These are phyloP conservation scores for Dascillus cervinus DNA, from an alignment of 2,888 invertebrate genomes.

Conservation along the genomic window DNA sequence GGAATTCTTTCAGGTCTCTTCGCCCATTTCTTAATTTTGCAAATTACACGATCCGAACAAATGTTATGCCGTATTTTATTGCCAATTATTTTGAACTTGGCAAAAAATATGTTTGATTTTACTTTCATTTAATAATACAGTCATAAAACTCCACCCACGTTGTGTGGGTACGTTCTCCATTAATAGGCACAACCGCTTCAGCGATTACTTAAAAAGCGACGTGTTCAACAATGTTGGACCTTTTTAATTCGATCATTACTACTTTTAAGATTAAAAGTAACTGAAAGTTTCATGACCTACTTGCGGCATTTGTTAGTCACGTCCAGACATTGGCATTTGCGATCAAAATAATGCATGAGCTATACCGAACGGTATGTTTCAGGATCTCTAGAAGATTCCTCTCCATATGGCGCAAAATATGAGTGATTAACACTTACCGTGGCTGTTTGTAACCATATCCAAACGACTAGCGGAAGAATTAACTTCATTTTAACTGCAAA, in stretches of 20 bases:
- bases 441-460: slow-evolving; percentile 77
- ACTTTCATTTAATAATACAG: slow-evolving; percentile 5
- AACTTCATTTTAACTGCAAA: slow-evolving; percentile 88
- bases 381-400: neutral
- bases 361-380: neutral
- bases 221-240: no score
- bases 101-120: slow-evolving; percentile 7
- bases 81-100: no score
- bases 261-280: slow-evolving; percentile 6
- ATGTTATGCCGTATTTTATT: no score
- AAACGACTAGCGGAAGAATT: slow-evolving; percentile 87
- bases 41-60: no score
- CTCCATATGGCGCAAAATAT: neutral
- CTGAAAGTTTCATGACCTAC: slow-evolving; percentile 4
- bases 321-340: slow-evolving; percentile 4
- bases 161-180: no score
- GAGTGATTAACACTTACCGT: slow-evolving; percentile 61
- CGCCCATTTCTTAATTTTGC: no score
- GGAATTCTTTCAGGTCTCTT: no score
- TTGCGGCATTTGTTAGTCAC: slow-evolving; percentile 4
- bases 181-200: no score
- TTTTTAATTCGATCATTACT: no score
- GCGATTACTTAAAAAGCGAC: no score
- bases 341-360: no score
- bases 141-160: no score